A percentile compares a stretch with the other conserved stretches of the same genome.
Conservation (phyloP, 2,113 vertebrate species). For the Alligator sinensis region DNA sequence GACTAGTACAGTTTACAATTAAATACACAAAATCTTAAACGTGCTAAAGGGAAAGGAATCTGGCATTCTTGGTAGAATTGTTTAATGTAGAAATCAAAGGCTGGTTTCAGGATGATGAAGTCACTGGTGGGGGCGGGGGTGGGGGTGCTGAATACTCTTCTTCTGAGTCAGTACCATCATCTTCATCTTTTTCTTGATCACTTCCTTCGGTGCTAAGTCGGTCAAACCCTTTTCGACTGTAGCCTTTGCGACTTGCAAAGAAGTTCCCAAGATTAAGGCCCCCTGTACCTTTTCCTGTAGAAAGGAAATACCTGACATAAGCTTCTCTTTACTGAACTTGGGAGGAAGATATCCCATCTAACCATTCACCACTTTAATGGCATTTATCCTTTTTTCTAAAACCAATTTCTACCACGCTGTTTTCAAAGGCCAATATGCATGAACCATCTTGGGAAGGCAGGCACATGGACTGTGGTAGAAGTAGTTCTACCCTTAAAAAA, state of each 20-base stretch:
- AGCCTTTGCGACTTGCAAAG: slow-evolving; percentile 92
- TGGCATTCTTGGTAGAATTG: slow-evolving; percentile 51
- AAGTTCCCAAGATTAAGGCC: slow-evolving; percentile 96
- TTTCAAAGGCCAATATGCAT: neutral
- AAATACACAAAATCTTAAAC: slow-evolving; percentile 85
- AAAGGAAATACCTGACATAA: slow-evolving; percentile 1
- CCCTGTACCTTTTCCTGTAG: slow-evolving; percentile 87
- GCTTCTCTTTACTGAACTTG: neutral
- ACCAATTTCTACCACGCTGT: neutral
- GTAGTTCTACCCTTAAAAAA: neutral
- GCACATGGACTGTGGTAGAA: neutral
- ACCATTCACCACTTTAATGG: neutral
- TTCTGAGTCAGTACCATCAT: slow-evolving; percentile 92
- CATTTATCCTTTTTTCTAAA: neutral
- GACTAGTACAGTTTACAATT: slow-evolving; percentile 87
- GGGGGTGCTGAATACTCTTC: slow-evolving; percentile 89
- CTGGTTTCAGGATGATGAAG: slow-evolving; percentile 77
- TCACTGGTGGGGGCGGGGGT: slow-evolving; percentile 55
- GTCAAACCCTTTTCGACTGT: slow-evolving; percentile 95
- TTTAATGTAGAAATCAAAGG: slow-evolving; percentile 30
- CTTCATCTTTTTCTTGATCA: slow-evolving; percentile 94
- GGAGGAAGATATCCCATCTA: neutral
- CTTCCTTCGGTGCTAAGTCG: slow-evolving; percentile 96
- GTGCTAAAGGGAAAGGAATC: slow-evolving; percentile 77
- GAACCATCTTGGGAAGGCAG: neutral